A percentile compares a stretch with the other conserved stretches of the same genome.
Conservation (phyloP, 2,113 vertebrate species). For the Macaca mulatta region DNA sequence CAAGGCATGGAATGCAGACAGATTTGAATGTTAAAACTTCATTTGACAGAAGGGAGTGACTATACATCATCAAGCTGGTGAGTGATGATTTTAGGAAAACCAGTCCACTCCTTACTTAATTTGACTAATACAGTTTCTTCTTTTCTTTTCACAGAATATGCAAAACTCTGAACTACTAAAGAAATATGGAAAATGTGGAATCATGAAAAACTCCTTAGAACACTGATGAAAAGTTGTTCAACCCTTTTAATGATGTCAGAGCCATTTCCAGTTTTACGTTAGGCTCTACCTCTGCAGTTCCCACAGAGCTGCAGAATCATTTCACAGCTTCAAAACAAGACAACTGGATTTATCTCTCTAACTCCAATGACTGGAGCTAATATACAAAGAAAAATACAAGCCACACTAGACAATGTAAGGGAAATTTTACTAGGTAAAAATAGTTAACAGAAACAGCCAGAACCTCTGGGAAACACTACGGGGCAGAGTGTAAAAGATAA, state of each 20-base stretch:
- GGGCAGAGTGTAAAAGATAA: neutral
- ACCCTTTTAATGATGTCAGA: neutral
- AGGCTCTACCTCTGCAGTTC: neutral
- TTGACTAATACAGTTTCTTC: neutral
- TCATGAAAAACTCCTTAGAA: neutral
- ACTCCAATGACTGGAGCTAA: neutral
- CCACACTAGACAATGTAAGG: neutral
- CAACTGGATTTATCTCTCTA: neutral
- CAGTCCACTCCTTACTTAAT: neutral
- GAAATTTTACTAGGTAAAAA: neutral
- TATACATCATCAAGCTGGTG: neutral
- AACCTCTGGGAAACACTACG: neutral
- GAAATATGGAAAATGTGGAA: neutral
- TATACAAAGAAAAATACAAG: conserved; percentile 15
- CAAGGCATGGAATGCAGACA: neutral
- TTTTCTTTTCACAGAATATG: neutral
- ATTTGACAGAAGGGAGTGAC: neutral
- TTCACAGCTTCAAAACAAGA: neutral
- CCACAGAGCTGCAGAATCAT: neutral
- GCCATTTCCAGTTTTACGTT: neutral
- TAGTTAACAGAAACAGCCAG: neutral
- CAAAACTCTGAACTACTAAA: neutral
- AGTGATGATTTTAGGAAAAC: neutral
- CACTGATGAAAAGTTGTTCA: neutral
- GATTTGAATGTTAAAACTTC: neutral